Evolutionary conservation across 2,888 invertebrate species (phyloP), one percentile per base, ranked within the genome.

Genomic region (Tetramorium bicarinatum): DNA sequence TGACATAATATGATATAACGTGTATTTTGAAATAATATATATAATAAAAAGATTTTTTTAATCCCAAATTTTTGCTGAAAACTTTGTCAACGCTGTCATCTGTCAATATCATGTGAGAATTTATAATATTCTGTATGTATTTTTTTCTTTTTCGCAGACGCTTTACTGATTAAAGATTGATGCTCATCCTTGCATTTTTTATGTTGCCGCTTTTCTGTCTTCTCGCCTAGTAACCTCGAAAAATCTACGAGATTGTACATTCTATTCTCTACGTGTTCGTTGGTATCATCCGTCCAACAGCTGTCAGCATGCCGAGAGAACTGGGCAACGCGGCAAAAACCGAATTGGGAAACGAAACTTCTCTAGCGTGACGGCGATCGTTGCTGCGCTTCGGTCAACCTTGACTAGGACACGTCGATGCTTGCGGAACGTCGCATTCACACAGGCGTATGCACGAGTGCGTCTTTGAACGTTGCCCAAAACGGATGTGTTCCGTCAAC

Each of bases 211-310:
- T 66, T 21, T 44, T 15, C 29, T n/a, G 15, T 47, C 34, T 66
- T 44, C 21, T 71, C 15, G 79, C 79, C 71, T 80, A 80, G 71
- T 80, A 71, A 80, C 79, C 79, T 80, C 71, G 25, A 80, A 80
- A 80, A 80, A 80, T 80, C 47, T 8, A 15, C 76, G 66, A 41
- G 66, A 79, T 34, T 15, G 76, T 67, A 75, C 85, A 85, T 82
- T 89, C 21, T 8, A 82, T 88, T 83, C 75, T 77, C 71, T 66
- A 84, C 86, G 72, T 80, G 86, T 86, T 59, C 41, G 80, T n/a
- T 67, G 38, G 44, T 87, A 86, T 89, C 86, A 88, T 89, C 80
- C 84, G 67, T 88, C 89, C 86, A 86, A 77, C 89, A 89, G 86
- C 89, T 90, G 89, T 85, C 86, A 69, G 59, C 66, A 71, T 77